Percentiles rank a stretch among this genome's conserved stretches.
Conservation (phyloP, 53 echinoderm and acorn worm genomes). For the Temnopleurus reevesii region DNA sequence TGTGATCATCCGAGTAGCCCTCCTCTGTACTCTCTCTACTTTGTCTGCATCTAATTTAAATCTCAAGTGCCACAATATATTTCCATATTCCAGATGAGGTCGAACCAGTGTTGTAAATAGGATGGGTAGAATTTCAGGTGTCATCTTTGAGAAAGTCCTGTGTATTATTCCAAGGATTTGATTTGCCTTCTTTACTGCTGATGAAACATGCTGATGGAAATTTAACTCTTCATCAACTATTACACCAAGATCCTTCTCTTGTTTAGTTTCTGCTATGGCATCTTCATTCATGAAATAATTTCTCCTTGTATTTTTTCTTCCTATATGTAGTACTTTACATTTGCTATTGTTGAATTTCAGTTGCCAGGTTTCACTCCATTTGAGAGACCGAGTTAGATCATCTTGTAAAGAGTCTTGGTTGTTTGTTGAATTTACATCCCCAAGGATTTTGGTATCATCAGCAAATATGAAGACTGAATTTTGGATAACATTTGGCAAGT, state of each 20-base stretch:
- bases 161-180: not conserved
- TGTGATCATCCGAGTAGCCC: not conserved
- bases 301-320: not conserved
- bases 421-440: not conserved
- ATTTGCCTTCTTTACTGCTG: not conserved
- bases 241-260: constrained; percentile 7
- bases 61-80: not conserved
- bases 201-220: constrained; percentile 2
- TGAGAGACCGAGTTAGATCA: not conserved
- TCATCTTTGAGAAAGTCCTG: not conserved
- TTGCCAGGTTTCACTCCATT: not conserved
- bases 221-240: not conserved
- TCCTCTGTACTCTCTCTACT: not conserved
- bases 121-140: not conserved
- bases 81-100: constrained; percentile 7
- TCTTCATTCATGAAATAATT: not conserved
- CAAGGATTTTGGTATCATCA: not conserved
- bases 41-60: not conserved
- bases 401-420: not conserved
- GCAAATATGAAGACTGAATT: not conserved
- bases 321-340: not conserved
- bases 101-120: not conserved
- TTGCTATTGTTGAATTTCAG: not conserved
- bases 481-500: constrained; percentile 19
- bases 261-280: not conserved